These are phyloP conservation scores for Lysandra bellargus DNA, from an alignment of 2,888 invertebrate species.

Conservation along the genomic window DNA sequence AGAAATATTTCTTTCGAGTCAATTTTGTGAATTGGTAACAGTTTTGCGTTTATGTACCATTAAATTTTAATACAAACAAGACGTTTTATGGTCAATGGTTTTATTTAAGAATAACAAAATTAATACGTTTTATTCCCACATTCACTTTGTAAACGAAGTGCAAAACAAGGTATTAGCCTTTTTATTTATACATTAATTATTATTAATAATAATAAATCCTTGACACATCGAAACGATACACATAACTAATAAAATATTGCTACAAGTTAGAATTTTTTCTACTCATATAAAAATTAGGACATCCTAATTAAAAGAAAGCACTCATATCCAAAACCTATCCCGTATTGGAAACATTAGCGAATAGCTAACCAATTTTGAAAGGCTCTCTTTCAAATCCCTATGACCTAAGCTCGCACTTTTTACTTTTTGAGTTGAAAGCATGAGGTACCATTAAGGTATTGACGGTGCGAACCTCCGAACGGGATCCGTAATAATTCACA, in stretches of 20 bases:
- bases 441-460: constrained; percentile 71
- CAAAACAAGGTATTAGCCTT: neutral
- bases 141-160: too few species aligned
- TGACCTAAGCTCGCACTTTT: constrained; percentile 54
- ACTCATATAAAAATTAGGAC: neutral
- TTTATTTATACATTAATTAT: neutral
- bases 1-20: constrained; percentile 67
- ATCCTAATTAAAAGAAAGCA: neutral
- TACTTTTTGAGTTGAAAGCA: constrained; percentile 65
- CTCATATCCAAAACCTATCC: neutral
- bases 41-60: constrained; percentile 51
- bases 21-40: constrained; percentile 67
- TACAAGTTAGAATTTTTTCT: too few species aligned
- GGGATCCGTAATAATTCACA: constrained; percentile 76
- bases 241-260: too few species aligned
- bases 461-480: constrained; percentile 55
- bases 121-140: neutral
- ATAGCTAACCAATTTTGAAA: constrained; percentile 35
- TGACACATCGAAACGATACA: too few species aligned
- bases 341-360: constrained; percentile 21
- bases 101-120: neutral
- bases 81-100: constrained; percentile 10
- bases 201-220: too few species aligned
- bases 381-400: constrained; percentile 39
- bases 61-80: constrained; percentile 51